Evolutionary conservation across 1,140 invertebrate species (phyloP), one percentile per base, ranked within the genome.

Genomic region (Drosophila subpulchrella): DNA sequence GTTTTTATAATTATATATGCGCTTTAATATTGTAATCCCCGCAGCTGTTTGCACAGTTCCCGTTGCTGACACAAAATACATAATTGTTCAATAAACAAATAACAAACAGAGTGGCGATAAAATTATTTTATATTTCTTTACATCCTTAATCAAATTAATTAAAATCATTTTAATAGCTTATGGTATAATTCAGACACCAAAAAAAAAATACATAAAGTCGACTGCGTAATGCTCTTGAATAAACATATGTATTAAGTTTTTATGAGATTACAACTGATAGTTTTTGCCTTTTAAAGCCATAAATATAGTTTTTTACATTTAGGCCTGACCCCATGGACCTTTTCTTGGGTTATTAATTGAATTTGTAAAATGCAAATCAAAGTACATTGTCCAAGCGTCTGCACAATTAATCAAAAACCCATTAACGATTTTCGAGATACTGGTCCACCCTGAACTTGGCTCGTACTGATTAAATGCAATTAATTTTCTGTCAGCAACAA

Each of bases 401-500:
- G 66, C 54, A 57, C 66, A 56, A 78, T 78, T 78, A 78, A 77
- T 78, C 74, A 78, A 78, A 78, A 78, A 63, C 75, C 55, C 74
- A 78, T 78, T 78, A 78, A 78, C 54, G 74, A 78, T 58, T 71
- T 71, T 72, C 53, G 20, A 63, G 55, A 44, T 24, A 30, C 50
- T 51, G 50, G 58, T 20, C 50, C 58, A 53, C 70, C 68, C 59
- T 47, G 70, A 74, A 42, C 51, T 54, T 66, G 44, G 53, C 60
- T 24, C 39, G 65, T 63, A 63, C 76, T 75, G 78, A 81, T 81
- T 81, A 81, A 81, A 79, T 81, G 78, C 78, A 81, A 81, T 81
- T 81, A 81, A 81, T 81, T 81, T 79, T 75, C 60, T 81, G 78
- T 81, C 78, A 81, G 76, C 76, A 81, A 72, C 78, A 81, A 81